phyloP scores from a whole-genome alignment of 2,888 invertebrate species.

The Meliscaeva auricollis region DNA sequence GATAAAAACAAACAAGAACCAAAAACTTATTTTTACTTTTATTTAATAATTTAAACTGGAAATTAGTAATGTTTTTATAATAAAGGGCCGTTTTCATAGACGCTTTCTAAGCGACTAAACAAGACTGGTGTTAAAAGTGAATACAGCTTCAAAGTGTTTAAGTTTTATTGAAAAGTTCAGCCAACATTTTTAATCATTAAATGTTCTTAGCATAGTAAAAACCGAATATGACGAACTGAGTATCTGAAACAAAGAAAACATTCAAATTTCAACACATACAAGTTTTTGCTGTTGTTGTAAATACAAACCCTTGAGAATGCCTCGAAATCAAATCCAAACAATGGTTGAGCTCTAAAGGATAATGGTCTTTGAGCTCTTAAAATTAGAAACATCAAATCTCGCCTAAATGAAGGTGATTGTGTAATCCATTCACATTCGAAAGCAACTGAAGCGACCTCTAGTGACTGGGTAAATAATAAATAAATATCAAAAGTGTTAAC shows the following conservation, averaged over 20 bases:
- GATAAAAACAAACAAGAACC: no score
- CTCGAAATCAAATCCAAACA: slow-evolving; percentile 79
- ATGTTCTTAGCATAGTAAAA: slow-evolving; percentile 56
- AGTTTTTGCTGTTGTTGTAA: neutral
- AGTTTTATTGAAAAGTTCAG: no score
- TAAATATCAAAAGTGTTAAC: no score
- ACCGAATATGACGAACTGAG: slow-evolving; percentile 74
- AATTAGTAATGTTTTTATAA: no score
- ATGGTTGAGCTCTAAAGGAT: slow-evolving; percentile 79
- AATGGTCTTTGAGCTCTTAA: slow-evolving; percentile 80
- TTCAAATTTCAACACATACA: neutral
- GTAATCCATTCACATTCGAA: slow-evolving; percentile 79
- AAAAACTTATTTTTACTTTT: no score
- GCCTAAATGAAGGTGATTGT: slow-evolving; percentile 77
- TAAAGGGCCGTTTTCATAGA: no score
- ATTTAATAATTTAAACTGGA: no score
- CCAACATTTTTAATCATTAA: slow-evolving; percentile 51
- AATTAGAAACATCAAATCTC: slow-evolving; percentile 80
- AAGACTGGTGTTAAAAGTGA: no score
- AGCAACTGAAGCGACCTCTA: slow-evolving; percentile 79
- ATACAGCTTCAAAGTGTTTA: no score
- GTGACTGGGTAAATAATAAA: no score
- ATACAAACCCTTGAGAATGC: slow-evolving; percentile 80
- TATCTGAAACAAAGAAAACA: slow-evolving; percentile 77
- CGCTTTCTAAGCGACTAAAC: no score